Conservation (phyloP, 2,113 vertebrate species). For the Alectura lathami region DNA sequence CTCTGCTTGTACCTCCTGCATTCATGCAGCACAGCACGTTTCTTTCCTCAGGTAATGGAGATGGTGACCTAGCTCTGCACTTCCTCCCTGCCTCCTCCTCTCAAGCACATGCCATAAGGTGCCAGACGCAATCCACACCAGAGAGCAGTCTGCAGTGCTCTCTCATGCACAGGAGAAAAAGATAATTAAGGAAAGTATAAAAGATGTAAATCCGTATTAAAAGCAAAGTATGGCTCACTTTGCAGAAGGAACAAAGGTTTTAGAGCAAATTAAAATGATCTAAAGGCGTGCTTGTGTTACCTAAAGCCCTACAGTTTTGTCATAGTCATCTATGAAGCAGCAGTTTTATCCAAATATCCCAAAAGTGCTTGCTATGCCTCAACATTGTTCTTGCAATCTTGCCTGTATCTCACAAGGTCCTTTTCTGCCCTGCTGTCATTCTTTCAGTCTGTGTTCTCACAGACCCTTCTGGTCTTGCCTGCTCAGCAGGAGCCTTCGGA, state of each 20-base stretch:
- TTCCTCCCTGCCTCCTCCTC: neutral
- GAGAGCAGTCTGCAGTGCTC: slow-evolving; percentile 11
- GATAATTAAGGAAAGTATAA: neutral
- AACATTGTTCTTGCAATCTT: neutral
- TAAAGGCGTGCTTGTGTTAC: neutral
- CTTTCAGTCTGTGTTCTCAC: neutral
- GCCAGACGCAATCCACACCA: slow-evolving; percentile 61
- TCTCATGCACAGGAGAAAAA: neutral
- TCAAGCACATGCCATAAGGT: slow-evolving; percentile 40
- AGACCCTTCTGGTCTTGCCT: neutral
- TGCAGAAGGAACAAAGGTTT: neutral
- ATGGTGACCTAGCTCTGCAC: neutral
- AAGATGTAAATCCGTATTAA: neutral
- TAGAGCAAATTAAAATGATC: neutral
- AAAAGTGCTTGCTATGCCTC: neutral
- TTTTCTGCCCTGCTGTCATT: neutral
- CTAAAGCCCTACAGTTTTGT: neutral
- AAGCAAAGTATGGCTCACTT: neutral
- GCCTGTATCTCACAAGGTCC: neutral
- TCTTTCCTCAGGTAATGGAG: neutral
- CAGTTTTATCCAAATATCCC: neutral
- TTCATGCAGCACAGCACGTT: neutral
- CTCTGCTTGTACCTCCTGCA: neutral
- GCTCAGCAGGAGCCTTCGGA: neutral
- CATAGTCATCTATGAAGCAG: neutral